A percentile compares a stretch with the other conserved stretches of the same genome.
phyloP scores from a whole-genome alignment of 2,888 invertebrate genomes.

The Hecatera dysodea region DNA sequence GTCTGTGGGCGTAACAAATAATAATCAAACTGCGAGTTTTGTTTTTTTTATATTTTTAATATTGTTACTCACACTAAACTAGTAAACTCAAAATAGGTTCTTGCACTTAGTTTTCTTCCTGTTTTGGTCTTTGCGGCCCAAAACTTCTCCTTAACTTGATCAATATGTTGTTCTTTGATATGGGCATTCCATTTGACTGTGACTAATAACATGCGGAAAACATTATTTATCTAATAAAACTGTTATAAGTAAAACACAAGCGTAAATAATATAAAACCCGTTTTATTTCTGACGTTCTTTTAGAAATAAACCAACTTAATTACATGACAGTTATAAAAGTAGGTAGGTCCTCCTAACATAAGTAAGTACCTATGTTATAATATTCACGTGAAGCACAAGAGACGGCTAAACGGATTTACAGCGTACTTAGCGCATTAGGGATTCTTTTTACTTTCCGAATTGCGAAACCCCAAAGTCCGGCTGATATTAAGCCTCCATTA shows the following conservation, averaged over 20 bases:
- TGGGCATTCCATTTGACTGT: not conserved
- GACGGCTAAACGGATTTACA: slow-evolving; percentile 57
- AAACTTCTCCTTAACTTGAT: too few relatives aligned
- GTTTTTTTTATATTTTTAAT: too few relatives aligned
- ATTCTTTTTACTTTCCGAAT: slow-evolving; percentile 63
- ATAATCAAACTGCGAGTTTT: too few relatives aligned
- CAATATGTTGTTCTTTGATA: too few relatives aligned
- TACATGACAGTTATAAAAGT: too few relatives aligned
- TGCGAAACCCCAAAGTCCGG: slow-evolving; percentile 53
- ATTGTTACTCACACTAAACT: too few relatives aligned
- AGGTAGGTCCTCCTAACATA: slow-evolving; percentile 8
- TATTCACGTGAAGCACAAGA: slow-evolving; percentile 47
- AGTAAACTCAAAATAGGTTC: too few relatives aligned
- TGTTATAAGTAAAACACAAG: slow-evolving; percentile 2
- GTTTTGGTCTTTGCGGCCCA: too few relatives aligned
- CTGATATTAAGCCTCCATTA: slow-evolving; percentile 60
- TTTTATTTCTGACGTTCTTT: slow-evolving; percentile 5
- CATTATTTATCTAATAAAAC: not conserved
- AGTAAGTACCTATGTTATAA: slow-evolving; percentile 24
- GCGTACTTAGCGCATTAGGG: slow-evolving; percentile 61
- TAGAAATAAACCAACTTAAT: not conserved
- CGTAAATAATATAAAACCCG: slow-evolving; percentile 11
- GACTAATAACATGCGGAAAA: not conserved
- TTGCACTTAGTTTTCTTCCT: too few relatives aligned
- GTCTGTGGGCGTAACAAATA: too few relatives aligned